Evolutionary conservation across 2,888 invertebrate species (phyloP).

Genomic region (Dione vanillae): DNA sequence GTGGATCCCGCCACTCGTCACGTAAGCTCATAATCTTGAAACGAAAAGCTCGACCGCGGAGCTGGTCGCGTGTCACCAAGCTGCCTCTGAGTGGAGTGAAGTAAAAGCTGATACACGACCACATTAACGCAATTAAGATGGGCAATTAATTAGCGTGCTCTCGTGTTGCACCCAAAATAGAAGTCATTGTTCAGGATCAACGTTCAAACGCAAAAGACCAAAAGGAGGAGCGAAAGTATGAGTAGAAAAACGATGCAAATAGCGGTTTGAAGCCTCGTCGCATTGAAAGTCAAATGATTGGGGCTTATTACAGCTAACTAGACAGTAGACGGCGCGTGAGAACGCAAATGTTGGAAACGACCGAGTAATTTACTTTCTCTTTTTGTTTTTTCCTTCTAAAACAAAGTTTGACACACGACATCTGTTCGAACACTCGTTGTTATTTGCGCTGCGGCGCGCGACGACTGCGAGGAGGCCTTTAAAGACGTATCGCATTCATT

Average conservation of each 20-base stretch:
- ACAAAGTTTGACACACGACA: constrained; percentile 52
- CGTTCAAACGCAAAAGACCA: constrained; percentile 22
- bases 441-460: constrained; percentile 71
- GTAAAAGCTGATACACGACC: constrained; percentile 77
- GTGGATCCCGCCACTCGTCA: constrained; percentile 78
- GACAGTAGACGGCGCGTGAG: constrained; percentile 43
- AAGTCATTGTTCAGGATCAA: constrained; percentile 22
- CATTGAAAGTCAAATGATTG: constrained; percentile 47
- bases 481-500: constrained; percentile 70
- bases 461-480: constrained; percentile 64
- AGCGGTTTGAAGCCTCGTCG: constrained; percentile 34
- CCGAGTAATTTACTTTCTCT: constrained; percentile 46
- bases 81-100: constrained; percentile 79
- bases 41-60: constrained; percentile 59
- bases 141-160: constrained; percentile 64
- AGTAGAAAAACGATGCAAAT: constrained; percentile 40
- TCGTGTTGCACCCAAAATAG: constrained; percentile 23
- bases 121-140: constrained; percentile 79
- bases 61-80: constrained; percentile 82
- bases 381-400: constrained; percentile 49
- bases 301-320: constrained; percentile 44
- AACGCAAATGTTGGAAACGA: constrained; percentile 45
- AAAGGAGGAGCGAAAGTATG: constrained; percentile 38
- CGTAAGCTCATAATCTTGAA: constrained; percentile 78
- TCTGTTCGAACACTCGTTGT: constrained; percentile 55